Evolutionary conservation across 2,113 vertebrate species (phyloP), one percentile per base, ranked within the genome.

Genomic region (Mesoclemmys tuberculata): DNA sequence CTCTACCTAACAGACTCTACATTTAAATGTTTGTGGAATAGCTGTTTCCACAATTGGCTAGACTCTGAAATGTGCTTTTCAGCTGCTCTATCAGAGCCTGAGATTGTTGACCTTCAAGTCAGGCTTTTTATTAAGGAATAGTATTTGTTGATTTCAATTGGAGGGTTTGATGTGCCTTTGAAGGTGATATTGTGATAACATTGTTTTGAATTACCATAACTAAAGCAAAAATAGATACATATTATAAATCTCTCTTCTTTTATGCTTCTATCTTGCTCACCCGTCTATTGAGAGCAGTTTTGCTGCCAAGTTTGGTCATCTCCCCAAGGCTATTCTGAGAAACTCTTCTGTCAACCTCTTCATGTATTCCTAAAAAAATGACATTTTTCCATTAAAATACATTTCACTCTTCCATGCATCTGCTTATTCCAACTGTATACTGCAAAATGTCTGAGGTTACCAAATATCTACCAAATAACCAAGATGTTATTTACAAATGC

Each of bases 221-320:
- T 1, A 56, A 5, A 0, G 87, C 26, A 49, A 86, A 41, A 64
- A 0, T 16, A 74, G 46, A 48, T 84, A 77, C 1, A 14, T 82
- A 89, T 85, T 83, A 92, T 6, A 16, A 90, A 5, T 49, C 54
- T 68, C 9, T 82, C 29, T 68, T 68, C 14, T 74, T 29, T 87
- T 54, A 81, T 71, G 48, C 35, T 80, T 68, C 90, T 88, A 84
- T 48, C 74, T 89, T 68, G 80, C 98, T 98, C 98, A 99, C 99
- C 99, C 99, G 98, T 94, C 99, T 98, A 74, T 99, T 99, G 82
- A 99, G 98, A 75, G 99, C 97, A 1, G 98, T 99, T 98, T 98
- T 99, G 98, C 99, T 99, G 94, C 99, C 99, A 82, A 99, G 98
- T 93, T 99, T 99, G 80, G 98, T 97, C 96, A 99, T 98, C n/a